Base-by-base conservation (phyloP, 2,888 invertebrate species). In the Theretra japonica region DNA sequence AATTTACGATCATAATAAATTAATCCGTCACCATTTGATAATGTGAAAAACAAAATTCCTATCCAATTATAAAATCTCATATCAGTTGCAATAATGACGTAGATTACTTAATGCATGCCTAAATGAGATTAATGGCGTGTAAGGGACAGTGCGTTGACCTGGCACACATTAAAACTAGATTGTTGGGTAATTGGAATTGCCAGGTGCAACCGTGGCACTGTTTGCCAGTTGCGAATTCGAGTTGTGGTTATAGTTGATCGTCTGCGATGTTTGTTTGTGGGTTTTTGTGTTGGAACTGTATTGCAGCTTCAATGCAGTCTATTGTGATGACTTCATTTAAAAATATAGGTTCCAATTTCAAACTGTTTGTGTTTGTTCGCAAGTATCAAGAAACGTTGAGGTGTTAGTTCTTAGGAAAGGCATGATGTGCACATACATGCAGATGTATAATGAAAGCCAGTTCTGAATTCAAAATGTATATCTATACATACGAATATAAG, bases 161-260 rank as follows among this genome's bases (percentile, higher is more conserved):
- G 21, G 53, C 6, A 53, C 33, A 21, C 41, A 62, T 62, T 60
- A 41, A 41, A 62, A 62, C 62, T 62, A 62, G 62, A 62, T 62
- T n/a, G 62, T 62, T 58, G 17, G 17, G 33, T 62, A 62, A 41
- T 62, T 41, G 62, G n/a, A 62, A 62, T 62, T 21, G 62, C 62
- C 62, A 62, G 62, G 62, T 62, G 62, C 62, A 62, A 33, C 62
- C 21, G 62, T 62, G 21, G 62, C 62, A 33, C 59, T 28, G 17
- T 60, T 60, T 30, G 30, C 60, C 60, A 60, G 19, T 62, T 21
- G 62, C 33, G n/a, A 62, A 62, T 62, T 62, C 41, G n/a, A 21
- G 21, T 41, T 62, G 62, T 41, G 62, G 62, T 62, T n/a, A 21
- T 15, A 11, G 62, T 25, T 60, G 30, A 30, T 33, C 62, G 33